phyloP scores from a whole-genome alignment of 2,113 vertebrate species.

The Microtus montanus region DNA sequence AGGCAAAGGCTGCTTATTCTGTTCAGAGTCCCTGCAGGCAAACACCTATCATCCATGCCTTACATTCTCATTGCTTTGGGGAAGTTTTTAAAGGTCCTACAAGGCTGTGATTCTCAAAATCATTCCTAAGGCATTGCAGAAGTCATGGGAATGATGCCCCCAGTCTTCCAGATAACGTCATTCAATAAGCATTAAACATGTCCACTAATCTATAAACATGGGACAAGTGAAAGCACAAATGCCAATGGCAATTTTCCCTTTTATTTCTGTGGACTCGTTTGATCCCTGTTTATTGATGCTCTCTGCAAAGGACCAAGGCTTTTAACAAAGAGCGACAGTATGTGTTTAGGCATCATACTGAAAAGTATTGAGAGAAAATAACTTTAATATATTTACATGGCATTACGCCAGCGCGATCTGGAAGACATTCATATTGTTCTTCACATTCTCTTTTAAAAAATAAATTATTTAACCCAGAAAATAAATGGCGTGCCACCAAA shows the following conservation, averaged over 20 bases:
- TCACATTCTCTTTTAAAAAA: neutral
- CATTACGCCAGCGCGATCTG: neutral
- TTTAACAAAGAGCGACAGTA: slow-evolving; percentile 23
- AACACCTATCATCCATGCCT: neutral
- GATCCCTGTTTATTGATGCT: slow-evolving; percentile 11
- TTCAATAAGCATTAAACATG: slow-evolving; percentile 44
- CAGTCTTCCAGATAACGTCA: slow-evolving; percentile 50
- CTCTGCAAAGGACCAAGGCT: neutral
- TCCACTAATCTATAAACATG: slow-evolving; percentile 43
- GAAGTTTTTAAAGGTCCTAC: neutral
- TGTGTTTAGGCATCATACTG: neutral
- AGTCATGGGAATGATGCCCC: neutral
- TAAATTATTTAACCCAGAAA: slow-evolving; percentile 45
- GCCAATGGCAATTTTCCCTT: slow-evolving; percentile 50
- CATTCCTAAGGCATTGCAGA: neutral
- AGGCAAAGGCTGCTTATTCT: neutral
- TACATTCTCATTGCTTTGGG: neutral
- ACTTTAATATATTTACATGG: slow-evolving; percentile 43
- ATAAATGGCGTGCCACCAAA: neutral
- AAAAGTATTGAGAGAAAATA: slow-evolving; percentile 10
- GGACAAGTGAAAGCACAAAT: neutral
- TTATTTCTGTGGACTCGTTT: slow-evolving; percentile 36
- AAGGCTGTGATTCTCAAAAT: neutral
- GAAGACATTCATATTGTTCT: slow-evolving; percentile 46
- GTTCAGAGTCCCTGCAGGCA: neutral